A percentile compares a stretch with the other conserved stretches of the same genome.
phyloP scores from a whole-genome alignment of 2,888 invertebrate species.

The Trissolcus brochymenae region DNA sequence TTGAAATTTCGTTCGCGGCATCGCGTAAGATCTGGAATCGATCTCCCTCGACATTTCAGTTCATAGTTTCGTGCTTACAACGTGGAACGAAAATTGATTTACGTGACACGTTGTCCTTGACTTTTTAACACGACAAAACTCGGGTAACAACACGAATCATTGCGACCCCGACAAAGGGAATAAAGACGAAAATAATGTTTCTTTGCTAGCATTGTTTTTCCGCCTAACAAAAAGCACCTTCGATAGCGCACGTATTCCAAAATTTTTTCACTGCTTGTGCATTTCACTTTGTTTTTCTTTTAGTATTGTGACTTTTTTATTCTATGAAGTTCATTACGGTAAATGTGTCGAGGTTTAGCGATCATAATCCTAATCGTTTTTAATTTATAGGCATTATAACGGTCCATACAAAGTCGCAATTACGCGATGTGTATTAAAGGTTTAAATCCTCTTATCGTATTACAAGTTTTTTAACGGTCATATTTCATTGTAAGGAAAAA shows the following conservation, averaged over 20 bases:
- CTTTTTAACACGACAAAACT: conserved; percentile 46
- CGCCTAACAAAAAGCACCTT: neutral
- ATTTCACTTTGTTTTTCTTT: neutral
- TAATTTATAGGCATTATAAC: conserved; percentile 10
- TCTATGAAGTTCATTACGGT: neutral
- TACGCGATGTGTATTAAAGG: conserved; percentile 12
- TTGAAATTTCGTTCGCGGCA: conserved; percentile 44
- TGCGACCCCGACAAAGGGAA: conserved; percentile 29
- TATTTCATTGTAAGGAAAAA: neutral
- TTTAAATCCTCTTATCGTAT: conserved; percentile 34
- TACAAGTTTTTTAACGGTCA: conserved; percentile 8
- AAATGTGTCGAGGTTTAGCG: neutral
- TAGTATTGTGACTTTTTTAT: neutral
- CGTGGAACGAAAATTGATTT: conserved; percentile 54
- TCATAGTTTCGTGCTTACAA: conserved; percentile 43
- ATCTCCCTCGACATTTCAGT: conserved; percentile 12
- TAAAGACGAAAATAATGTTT: conserved; percentile 36
- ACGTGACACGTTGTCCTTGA: conserved; percentile 48
- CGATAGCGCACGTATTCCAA: neutral
- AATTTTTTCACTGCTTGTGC: neutral
- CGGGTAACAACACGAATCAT: conserved; percentile 43
- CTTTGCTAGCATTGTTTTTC: conserved; percentile 9
- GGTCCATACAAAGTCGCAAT: conserved; percentile 8
- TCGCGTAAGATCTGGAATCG: conserved; percentile 37
- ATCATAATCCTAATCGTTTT: conserved; percentile 13